These are phyloP conservation scores for Chionodraco myersi DNA, from an alignment of 2,113 vertebrate species.

Conservation along the genomic window DNA sequence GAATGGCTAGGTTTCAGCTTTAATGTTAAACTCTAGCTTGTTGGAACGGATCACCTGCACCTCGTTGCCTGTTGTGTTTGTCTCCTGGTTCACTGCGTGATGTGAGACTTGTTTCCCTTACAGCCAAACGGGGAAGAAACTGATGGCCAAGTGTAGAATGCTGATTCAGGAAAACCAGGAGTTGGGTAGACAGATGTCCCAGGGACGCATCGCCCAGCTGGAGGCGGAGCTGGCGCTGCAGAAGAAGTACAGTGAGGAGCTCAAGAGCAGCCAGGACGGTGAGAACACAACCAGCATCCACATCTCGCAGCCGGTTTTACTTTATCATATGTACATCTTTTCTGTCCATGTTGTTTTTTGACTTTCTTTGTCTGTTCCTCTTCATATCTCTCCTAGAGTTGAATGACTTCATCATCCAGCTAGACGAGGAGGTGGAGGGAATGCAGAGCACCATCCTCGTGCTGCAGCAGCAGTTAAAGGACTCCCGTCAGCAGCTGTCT, in stretches of 20 bases:
- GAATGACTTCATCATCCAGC: conserved; percentile 99
- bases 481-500: conserved; percentile 91
- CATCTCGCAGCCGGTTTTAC: background rate
- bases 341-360: background rate
- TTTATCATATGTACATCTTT: background rate
- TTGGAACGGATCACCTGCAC: background rate
- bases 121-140: conserved; percentile 99
- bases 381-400: conserved; percentile 86
- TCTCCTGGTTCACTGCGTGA: conserved; percentile 90
- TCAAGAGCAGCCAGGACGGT: conserved; percentile 99
- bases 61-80: conserved; percentile 43
- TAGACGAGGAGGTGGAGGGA: conserved; percentile 99
- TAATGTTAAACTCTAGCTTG: conserved; percentile 10
- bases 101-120: conserved; percentile 98
- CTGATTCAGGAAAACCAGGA: conserved; percentile 99
- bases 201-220: conserved; percentile 99
- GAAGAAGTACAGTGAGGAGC: conserved; percentile 99
- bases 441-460: conserved; percentile 99
- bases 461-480: conserved; percentile 97
- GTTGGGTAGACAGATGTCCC: conserved; percentile 97
- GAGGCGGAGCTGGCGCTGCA: conserved; percentile 99
- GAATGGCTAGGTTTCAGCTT: background rate
- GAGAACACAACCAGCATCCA: conserved; percentile 70
- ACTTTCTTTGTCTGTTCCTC: conserved; percentile 44
- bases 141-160: conserved; percentile 99